These are phyloP conservation scores for Drymonia ruficornis DNA, from an alignment of 2,888 invertebrate genomes.

Conservation along the genomic window DNA sequence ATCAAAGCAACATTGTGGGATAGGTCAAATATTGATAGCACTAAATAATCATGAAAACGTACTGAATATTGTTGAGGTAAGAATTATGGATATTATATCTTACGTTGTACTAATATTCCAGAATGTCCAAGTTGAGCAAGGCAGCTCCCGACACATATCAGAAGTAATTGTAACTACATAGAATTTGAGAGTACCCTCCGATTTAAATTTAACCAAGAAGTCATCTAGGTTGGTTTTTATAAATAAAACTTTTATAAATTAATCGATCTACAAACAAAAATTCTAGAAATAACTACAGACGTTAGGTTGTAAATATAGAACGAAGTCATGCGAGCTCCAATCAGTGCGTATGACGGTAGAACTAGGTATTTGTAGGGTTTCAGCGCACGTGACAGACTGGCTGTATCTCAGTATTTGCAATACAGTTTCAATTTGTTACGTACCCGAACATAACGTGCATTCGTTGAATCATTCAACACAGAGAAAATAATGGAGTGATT, in stretches of 20 bases:
- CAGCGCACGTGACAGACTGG: conserved; percentile 45
- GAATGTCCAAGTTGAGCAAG: no score
- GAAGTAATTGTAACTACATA: no score
- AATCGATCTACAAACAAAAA: no score
- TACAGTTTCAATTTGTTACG: conserved; percentile 15
- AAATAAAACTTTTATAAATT: no score
- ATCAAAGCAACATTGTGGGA: background rate
- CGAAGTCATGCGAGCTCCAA: conserved; percentile 40
- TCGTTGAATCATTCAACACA: background rate
- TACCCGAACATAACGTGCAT: conserved; percentile 6
- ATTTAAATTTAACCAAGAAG: no score
- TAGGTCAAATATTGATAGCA: background rate
- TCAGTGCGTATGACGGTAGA: conserved; percentile 48
- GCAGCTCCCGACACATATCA: no score
- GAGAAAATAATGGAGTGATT: background rate
- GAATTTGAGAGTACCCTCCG: no score
- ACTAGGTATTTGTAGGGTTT: conserved; percentile 50
- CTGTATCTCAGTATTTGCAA: conserved; percentile 1
- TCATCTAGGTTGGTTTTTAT: no score
- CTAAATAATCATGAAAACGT: no score
- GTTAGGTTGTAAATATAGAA: conserved; percentile 22
- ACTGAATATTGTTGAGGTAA: no score
- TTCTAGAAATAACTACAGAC: background rate
- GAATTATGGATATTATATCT: no score
- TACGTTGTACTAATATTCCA: no score